Base-by-base conservation (phyloP, 2,797 vertebrate species). In the Poeciliopsis gracilis region DNA sequence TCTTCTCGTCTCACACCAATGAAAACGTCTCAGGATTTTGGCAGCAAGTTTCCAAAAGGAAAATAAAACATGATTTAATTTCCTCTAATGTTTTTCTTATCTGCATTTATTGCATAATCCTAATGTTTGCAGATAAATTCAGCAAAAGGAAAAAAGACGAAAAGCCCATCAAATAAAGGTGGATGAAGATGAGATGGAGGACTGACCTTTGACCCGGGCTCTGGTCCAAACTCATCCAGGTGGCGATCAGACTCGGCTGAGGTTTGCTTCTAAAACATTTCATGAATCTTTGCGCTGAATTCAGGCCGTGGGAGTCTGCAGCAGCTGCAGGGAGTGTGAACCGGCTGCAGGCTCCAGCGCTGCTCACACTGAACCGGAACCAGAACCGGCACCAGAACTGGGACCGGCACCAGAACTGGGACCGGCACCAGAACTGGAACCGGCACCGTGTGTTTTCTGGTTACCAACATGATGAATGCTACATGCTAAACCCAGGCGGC, bases 301-400 rank as follows among this genome's bases (percentile, higher is more conserved):
- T 30, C 57, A 45, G 12, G 45, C 43, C 43, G 1, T 41, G 41
- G 1, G n/a, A 59, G 11, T 28, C n/a, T 57, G 28, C 28, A 16
- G 59, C 59, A 61, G 59, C 61, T 36, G 61, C 16, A 63, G 33
- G 15, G 10, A 20, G 43, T 45, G 43, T 45, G 43, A 45, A 45
- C 43, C 45, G 13, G 45, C 45, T 46, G 45, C 13, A 15, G 45
- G 13, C 45, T 4, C 45, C 85, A 87, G 90, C 80, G 91, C 80
- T 9, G 94, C 95, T 94, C 92, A 95, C 74, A 66, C 80, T 18
- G 45, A 5, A 47, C 46, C 46, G 18, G 46, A 5, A 47, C 46
- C 46, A 1, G 12, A 4, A 33, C 33, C 3, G 33, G 30, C 1
- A 45, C 12, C 45, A 45, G 45, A 15, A 15, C 77, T 7, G n/a